These are phyloP conservation scores for Chelidonichthys spinosus DNA, from an alignment of 2,797 vertebrate genomes.

Conservation along the genomic window DNA sequence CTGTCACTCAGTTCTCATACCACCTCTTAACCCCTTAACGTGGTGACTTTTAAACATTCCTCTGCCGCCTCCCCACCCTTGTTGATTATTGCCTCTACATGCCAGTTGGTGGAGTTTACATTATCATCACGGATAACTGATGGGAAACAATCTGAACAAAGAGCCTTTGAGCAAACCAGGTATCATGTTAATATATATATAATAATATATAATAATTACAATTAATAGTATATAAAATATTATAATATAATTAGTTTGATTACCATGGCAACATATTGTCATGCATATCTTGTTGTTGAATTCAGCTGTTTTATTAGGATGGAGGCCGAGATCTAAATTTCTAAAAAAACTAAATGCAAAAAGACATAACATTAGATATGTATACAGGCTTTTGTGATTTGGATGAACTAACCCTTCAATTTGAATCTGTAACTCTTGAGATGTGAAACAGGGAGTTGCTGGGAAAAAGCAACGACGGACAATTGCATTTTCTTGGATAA, in stretches of 20 bases:
- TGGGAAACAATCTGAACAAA: constrained; percentile 53
- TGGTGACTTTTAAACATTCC: neutral
- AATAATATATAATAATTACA: too few relatives aligned
- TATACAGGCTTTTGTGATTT: neutral
- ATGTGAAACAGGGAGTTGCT: neutral
- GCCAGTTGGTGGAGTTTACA: constrained; percentile 54
- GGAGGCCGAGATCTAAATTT: neutral
- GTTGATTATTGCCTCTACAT: constrained; percentile 25
- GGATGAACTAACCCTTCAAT: neutral
- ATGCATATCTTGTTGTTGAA: too few relatives aligned
- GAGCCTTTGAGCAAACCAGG: neutral
- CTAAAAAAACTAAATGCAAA: neutral
- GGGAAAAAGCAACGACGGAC: constrained; percentile 13
- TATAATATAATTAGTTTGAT: neutral
- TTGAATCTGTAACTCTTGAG: neutral
- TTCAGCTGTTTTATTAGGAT: neutral
- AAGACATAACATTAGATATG: neutral
- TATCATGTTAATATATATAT: too few relatives aligned
- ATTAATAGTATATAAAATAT: neutral
- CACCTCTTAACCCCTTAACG: constrained; percentile 25
- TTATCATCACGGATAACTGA: constrained; percentile 55
- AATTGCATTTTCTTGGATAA: constrained; percentile 18
- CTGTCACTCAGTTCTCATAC: constrained; percentile 39
- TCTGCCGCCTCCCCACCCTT: constrained; percentile 8
- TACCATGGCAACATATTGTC: neutral